phyloP scores from a whole-genome alignment of 2,113 vertebrate genomes.

The human (Homo sapiens) region GRCh38 chr6:147027001-147027500 shows the following conservation, averaged over 20 bases:
- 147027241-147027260: background rate
- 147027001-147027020: background rate
- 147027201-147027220: background rate
- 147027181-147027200: background rate
- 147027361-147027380: background rate
- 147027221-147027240: background rate
- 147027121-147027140: background rate
- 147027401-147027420: background rate
- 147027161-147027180: background rate
- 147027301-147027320: background rate
- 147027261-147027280: background rate
- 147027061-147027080: background rate
- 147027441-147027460: background rate
- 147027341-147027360: background rate
- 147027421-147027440: background rate
- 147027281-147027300: background rate
- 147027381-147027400: background rate
- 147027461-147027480: background rate
- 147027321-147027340: background rate
- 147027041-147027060: conserved; percentile 10
- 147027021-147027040: background rate
- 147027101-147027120: background rate
- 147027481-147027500: background rate
- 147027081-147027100: background rate
- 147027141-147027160: background rate